A percentile compares a stretch with the other conserved stretches of the same genome.
These are phyloP conservation scores for Ricordea florida DNA, from an alignment of 92 coral and sea anemone genomes.

Conservation along the genomic window DNA sequence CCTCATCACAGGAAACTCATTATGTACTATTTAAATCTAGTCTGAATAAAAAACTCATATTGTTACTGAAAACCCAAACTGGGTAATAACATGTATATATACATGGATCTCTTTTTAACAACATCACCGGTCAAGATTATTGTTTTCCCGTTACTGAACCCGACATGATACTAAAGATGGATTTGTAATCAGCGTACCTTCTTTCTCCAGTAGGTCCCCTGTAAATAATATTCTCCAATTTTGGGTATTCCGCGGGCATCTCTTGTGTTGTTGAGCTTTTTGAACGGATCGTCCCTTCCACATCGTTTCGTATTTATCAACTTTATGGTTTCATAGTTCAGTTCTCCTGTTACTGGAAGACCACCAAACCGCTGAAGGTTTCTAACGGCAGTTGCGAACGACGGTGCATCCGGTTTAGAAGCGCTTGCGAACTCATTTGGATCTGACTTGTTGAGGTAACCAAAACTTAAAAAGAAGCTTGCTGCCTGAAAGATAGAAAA, in stretches of 20 bases:
- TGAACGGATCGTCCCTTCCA: slow-evolving; percentile 27
- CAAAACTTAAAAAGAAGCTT: background rate
- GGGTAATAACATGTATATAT: too few relatives aligned
- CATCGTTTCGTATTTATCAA: slow-evolving; percentile 24
- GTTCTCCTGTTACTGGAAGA: slow-evolving; percentile 37
- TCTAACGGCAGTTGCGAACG: slow-evolving; percentile 35
- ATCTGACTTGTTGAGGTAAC: background rate
- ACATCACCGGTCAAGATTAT: too few relatives aligned
- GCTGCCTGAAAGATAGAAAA: background rate
- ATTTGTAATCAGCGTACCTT: too few relatives aligned
- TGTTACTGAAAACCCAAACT: too few relatives aligned
- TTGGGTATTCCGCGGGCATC: background rate
- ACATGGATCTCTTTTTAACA: too few relatives aligned
- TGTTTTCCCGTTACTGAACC: too few relatives aligned
- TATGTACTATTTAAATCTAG: too few relatives aligned
- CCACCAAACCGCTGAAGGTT: slow-evolving; percentile 43
- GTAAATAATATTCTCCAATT: slow-evolving; percentile 40
- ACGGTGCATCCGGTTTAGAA: too few relatives aligned
- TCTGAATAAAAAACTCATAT: too few relatives aligned
- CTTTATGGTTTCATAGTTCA: slow-evolving; percentile 18
- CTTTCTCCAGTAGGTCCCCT: slow-evolving; percentile 79
- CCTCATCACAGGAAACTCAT: too few relatives aligned
- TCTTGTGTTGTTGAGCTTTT: background rate
- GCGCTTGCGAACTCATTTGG: too few relatives aligned
- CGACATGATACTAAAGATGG: too few relatives aligned